Base-by-base conservation (phyloP, 2,113 vertebrate genomes). In the Malaclemys terrapin region DNA sequence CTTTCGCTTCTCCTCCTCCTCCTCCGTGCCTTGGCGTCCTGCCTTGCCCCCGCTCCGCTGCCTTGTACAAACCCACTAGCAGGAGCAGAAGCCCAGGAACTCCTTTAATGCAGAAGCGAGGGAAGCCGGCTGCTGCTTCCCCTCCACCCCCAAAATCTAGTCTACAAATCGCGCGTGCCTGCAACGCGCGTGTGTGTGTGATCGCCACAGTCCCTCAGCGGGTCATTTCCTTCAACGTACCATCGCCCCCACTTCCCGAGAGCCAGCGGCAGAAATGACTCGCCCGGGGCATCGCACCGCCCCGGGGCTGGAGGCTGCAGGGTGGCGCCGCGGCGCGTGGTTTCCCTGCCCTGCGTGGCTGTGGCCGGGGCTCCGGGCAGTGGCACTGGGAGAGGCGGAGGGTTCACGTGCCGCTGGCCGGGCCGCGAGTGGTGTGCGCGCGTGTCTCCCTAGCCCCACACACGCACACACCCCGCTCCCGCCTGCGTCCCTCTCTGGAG, bases 141-240 rank as follows among this genome's bases (percentile, higher is more conserved):
- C 53, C 3, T 8, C 53, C 53, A 3, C 53, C 53, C 53, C 10
- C 47, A 11, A 42, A 14, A 35, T 8, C 35, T 12, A n/a, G 53
- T 6, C 53, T 54, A 56, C 42, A 7, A 16, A 2, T 5, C 16
- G 27, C 69, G 16, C 52, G 52, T 10, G 52, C 52, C 52, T 53
- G 52, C 7, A 53, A 19, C 52, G 52, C 52, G 52, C 52, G 52
- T 6, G 52, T 52, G 50, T 35, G 57, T 22, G 13, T 4, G 35
- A n/a, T 8, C 20, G 9, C 84, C 95, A 79, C 97, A 89, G 93
- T 95, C 96, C 96, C 95, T 97, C 91, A 95, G 95, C 97, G 97
- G 94, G 90, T 93, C 96, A 84, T 93, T 95, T 93, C 95, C 96
- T 95, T 95, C 89, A 88, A 92, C 91, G 7, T 83, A 92, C 89